These are phyloP conservation scores for Stegostoma tigrinum DNA, from an alignment of 2,113 vertebrate species.

Conservation along the genomic window DNA sequence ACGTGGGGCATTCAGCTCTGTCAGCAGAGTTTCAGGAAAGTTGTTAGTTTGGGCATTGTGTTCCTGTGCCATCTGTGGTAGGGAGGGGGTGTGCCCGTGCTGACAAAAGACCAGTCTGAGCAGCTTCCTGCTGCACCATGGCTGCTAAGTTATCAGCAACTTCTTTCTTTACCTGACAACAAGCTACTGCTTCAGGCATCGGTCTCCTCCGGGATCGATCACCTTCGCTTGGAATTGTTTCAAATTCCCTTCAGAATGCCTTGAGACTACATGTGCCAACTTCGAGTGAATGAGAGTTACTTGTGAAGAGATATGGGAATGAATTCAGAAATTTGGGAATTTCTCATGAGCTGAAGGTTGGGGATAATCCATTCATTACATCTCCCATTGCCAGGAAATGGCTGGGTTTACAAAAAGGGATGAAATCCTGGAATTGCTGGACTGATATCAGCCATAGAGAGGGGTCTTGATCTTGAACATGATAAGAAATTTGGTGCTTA, in stretches of 20 bases:
- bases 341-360: background rate
- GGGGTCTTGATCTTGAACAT: background rate
- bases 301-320: background rate
- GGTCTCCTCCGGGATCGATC: background rate
- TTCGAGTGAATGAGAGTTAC: background rate
- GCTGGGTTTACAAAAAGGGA: background rate
- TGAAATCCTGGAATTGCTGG: background rate
- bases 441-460: background rate
- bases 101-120: background rate
- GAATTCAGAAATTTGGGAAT: background rate
- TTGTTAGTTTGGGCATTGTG: background rate
- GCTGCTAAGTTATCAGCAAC: background rate
- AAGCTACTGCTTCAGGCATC: background rate
- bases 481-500: background rate
- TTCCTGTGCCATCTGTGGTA: background rate
- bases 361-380: background rate
- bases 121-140: background rate
- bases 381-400: background rate
- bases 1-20: background rate
- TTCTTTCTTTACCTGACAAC: background rate
- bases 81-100: background rate
- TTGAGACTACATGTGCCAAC: background rate
- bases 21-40: too few relatives aligned
- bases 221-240: background rate
- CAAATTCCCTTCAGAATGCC: background rate